phyloP scores from a whole-genome alignment of 2,113 vertebrate genomes.

The Mionectes macconnelli region DNA sequence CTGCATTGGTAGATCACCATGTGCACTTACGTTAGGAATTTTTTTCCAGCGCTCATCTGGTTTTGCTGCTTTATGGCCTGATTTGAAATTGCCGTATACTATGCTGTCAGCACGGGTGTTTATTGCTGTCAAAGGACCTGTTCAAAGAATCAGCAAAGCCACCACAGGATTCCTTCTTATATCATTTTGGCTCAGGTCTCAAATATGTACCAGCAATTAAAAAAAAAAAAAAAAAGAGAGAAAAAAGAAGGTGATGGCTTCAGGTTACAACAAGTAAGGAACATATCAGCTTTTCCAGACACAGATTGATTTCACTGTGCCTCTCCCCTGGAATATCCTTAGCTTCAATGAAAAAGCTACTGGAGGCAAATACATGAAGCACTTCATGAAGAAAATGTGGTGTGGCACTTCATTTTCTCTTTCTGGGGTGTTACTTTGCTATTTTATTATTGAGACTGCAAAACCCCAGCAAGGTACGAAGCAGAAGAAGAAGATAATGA shows the following conservation, averaged over 20 bases:
- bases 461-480: background rate
- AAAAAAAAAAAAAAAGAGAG: background rate
- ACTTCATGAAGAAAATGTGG: background rate
- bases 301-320: background rate
- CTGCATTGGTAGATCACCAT: background rate
- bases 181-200: slow-evolving; percentile 41
- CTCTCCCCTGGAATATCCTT: background rate
- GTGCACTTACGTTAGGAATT: background rate
- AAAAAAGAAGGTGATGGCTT: background rate
- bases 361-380: background rate
- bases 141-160: slow-evolving; percentile 10
- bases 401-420: background rate
- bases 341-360: background rate
- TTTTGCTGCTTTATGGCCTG: slow-evolving; percentile 5
- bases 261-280: slow-evolving; percentile 44
- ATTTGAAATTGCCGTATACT: background rate
- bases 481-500: background rate
- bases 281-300: slow-evolving; percentile 35
- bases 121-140: background rate
- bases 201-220: slow-evolving; percentile 37
- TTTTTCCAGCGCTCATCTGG: background rate
- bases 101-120: background rate
- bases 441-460: background rate
- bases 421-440: background rate
- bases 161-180: slow-evolving; percentile 6